These are phyloP conservation scores for Himalopsyche tibetana DNA, from an alignment of 2,888 invertebrate genomes.

Conservation along the genomic window DNA sequence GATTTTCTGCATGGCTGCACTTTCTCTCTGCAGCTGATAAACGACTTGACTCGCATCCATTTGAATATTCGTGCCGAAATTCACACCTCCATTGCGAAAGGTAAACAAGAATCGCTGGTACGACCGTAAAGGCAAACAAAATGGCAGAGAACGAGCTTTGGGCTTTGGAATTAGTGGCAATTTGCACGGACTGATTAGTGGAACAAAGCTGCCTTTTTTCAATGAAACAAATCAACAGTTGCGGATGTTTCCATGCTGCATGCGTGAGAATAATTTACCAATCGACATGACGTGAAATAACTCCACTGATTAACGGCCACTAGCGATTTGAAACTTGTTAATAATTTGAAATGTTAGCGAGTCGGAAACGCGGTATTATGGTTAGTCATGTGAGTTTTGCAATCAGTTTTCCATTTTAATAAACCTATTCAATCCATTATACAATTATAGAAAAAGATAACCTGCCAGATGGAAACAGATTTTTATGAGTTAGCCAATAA, in stretches of 20 bases:
- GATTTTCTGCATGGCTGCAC: slow-evolving; percentile 14
- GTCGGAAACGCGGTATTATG: not conserved
- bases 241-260: not conserved
- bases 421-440: too few relatives aligned
- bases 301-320: slow-evolving; percentile 4
- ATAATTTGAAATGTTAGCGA: not conserved
- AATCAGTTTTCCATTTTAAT: not conserved
- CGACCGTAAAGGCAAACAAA: slow-evolving; percentile 34
- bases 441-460: too few relatives aligned
- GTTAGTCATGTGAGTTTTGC: not conserved
- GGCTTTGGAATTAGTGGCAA: slow-evolving; percentile 54
- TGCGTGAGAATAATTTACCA: not conserved
- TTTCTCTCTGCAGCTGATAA: slow-evolving; percentile 31
- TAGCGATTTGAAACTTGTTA: not conserved
- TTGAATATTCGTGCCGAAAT: slow-evolving; percentile 58
- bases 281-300: not conserved
- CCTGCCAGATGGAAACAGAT: too few relatives aligned
- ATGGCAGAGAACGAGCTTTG: slow-evolving; percentile 18
- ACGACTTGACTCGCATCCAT: not conserved
- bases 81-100: slow-evolving; percentile 50
- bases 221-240: slow-evolving; percentile 20
- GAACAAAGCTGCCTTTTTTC: slow-evolving; percentile 3
- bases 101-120: slow-evolving; percentile 13
- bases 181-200: slow-evolving; percentile 48
- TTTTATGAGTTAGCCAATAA: too few relatives aligned